These are phyloP conservation scores for Pristionchus japonicus DNA, from an alignment of 2,888 invertebrate species.

Conservation along the genomic window DNA sequence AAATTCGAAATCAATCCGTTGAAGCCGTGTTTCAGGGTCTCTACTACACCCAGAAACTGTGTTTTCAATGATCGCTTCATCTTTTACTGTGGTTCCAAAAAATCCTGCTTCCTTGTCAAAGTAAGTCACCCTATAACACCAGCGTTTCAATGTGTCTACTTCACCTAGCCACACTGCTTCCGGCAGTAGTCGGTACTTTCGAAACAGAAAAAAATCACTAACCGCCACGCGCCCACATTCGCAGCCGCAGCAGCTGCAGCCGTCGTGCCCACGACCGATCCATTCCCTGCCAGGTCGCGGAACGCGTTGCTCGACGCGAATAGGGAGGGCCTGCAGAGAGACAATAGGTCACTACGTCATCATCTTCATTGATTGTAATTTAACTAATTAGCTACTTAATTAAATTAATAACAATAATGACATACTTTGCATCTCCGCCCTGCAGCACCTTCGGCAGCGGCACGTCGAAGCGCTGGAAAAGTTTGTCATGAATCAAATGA, in stretches of 20 bases:
- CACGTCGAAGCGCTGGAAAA: constrained; percentile 44
- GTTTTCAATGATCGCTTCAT: not conserved
- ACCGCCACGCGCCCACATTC: constrained; percentile 1
- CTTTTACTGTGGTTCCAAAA: too few relatives aligned
- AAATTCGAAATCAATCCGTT: too few relatives aligned
- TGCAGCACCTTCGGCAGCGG: constrained; percentile 40
- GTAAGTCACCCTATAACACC: not conserved
- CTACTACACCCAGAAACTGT: not conserved
- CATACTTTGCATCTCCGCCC: constrained; percentile 13
- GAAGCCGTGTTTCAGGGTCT: not conserved
- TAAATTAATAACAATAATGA: not conserved
- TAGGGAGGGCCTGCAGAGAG: not conserved
- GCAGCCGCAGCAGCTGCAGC: constrained; percentile 6
- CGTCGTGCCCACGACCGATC: not conserved
- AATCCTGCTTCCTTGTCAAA: too few relatives aligned
- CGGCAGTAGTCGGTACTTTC: not conserved
- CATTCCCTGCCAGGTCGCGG: constrained; percentile 14
- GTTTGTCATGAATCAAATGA: not conserved
- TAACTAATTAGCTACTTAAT: not conserved
- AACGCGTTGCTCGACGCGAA: constrained; percentile 20
- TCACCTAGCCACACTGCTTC: not conserved
- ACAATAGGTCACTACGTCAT: not conserved
- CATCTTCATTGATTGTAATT: not conserved
- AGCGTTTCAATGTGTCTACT: not conserved
- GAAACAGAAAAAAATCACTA: not conserved